Base-by-base conservation (phyloP, 1,140 invertebrate genomes). In the Aphidius ervi region DNA sequence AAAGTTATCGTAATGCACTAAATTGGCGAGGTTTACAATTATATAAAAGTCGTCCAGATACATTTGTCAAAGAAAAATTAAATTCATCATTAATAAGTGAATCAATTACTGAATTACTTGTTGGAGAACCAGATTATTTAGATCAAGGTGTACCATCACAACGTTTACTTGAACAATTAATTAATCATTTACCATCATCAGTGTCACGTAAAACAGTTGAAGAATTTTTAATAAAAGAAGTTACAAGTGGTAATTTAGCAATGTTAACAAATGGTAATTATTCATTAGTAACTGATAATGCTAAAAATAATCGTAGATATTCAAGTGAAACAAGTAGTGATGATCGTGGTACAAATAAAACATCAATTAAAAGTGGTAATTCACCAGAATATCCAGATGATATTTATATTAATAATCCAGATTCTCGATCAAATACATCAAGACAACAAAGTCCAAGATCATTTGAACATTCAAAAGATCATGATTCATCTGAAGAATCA, bases 1-100 rank as follows among this genome's bases (percentile, higher is more conserved):
- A 87, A 50, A 91, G 89, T 75, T 93, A 93, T 68, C 81, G 91
- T 65, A 92, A 92, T 78, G 89, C 90, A 7, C 85, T 85, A n/a
- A 88, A 88, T 76, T 88, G 86, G 82, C 82, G 83, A 40, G 75
- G 80, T 39, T 68, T 81, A 6, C 80, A 81, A 59, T 73, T 81
- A 31, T 82, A 83, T 64, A 82, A 78, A 66, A 82, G 76, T 62
- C 71, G 70, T 49, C 77, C 74, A 41, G 78, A 74, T 68, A 78
- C 71, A 46, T 81, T 77, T 56, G 73, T 74, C 16, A 78, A 76
- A 41, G 77, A 78, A 31, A 77, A 73, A 64, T 67, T 76, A 9
- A 76, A 75, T 49, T 74, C 74, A n/a, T 57, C 70, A 41, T 76
- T 88, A 66, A 81, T 90, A 53, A 84, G 85, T 20, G 84, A 84